A percentile compares a stretch with the other conserved stretches of the same genome.
Conservation (phyloP, 2,113 vertebrate genomes). For the Eublepharis macularius region DNA sequence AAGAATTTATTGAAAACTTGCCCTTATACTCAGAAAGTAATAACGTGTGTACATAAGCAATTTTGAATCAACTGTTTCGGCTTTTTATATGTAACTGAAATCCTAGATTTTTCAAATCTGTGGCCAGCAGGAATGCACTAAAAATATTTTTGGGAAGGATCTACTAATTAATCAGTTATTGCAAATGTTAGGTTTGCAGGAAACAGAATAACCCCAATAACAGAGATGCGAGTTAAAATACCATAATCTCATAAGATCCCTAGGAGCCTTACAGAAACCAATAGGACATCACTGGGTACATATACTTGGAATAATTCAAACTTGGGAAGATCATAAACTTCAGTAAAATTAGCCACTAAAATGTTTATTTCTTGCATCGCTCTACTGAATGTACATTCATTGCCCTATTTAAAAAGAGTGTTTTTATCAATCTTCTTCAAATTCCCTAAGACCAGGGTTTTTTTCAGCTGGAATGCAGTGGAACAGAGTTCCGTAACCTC, state of each 20-base stretch:
- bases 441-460: too few species aligned
- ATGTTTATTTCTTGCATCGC: too few species aligned
- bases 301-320: too few species aligned
- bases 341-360: too few species aligned
- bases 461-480: too few species aligned
- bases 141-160: not conserved
- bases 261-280: not conserved
- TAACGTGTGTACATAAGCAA: constrained; percentile 12
- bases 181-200: not conserved
- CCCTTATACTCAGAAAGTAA: constrained; percentile 30
- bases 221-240: not conserved
- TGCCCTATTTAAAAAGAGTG: too few species aligned
- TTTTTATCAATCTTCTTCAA: too few species aligned
- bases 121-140: not conserved
- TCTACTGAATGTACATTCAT: too few species aligned
- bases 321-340: too few species aligned
- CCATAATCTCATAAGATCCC: not conserved
- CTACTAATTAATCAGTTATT: not conserved
- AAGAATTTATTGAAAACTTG: constrained; percentile 18
- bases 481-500: too few species aligned
- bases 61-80: not conserved
- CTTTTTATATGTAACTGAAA: not conserved
- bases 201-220: not conserved
- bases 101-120: not conserved
- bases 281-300: not conserved